Conservation (phyloP, 2,888 invertebrate genomes). For the Rhimphoctona megacephalus region DNA sequence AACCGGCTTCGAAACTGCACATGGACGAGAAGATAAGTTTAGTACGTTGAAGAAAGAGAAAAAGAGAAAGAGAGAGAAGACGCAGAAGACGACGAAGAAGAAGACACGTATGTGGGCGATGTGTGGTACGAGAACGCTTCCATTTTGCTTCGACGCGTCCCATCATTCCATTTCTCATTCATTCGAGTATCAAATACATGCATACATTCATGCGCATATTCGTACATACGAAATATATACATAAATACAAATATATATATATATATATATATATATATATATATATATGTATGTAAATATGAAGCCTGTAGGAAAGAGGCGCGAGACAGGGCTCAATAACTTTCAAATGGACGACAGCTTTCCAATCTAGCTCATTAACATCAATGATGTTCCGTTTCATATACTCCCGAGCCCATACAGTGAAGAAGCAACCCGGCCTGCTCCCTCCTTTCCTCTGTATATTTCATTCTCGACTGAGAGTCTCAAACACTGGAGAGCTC, state of each 20-base stretch:
- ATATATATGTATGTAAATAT: not conserved
- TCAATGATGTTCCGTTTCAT: slow-evolving; percentile 77
- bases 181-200: not conserved
- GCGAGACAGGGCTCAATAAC: slow-evolving; percentile 74
- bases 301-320: slow-evolving; percentile 44
- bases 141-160: slow-evolving; percentile 7
- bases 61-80: not conserved
- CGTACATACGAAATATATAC: not conserved
- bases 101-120: not conserved
- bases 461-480: slow-evolving; percentile 2
- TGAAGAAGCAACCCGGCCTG: slow-evolving; percentile 14
- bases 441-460: slow-evolving; percentile 19
- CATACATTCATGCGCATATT: not conserved
- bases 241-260: too few relatives aligned
- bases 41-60: not conserved
- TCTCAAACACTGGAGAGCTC: not conserved
- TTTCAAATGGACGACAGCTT: slow-evolving; percentile 80
- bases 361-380: slow-evolving; percentile 82
- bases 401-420: slow-evolving; percentile 16
- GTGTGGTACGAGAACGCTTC: not conserved
- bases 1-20: not conserved
- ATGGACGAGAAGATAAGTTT: not conserved
- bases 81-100: not conserved
- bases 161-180: slow-evolving; percentile 12
- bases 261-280: not conserved